Percentiles rank a stretch among this genome's conserved stretches.
phyloP scores from a whole-genome alignment of 2,888 invertebrate species.

The Ormyrus labotus region DNA sequence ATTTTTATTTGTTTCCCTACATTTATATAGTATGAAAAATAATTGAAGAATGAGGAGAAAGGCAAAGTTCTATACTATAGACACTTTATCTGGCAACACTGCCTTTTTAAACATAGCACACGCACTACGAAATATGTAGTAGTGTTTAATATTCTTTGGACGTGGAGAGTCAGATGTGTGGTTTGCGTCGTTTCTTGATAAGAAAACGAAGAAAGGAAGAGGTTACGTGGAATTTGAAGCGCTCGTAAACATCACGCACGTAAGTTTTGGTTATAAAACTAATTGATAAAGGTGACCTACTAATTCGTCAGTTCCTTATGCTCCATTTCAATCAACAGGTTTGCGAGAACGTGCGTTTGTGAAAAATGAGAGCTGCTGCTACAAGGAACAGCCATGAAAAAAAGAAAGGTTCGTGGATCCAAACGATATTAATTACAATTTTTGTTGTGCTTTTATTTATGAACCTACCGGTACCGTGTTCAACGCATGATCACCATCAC shows the following conservation, averaged over 20 bases:
- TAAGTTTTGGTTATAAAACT: slow-evolving; percentile 41
- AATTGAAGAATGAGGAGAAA: not conserved
- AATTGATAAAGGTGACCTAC: slow-evolving; percentile 2
- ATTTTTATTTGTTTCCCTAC: too few species aligned
- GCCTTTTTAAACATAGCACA: slow-evolving; percentile 2
- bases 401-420: slow-evolving; percentile 58
- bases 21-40: too few species aligned
- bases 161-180: slow-evolving; percentile 36
- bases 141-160: not conserved
- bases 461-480: slow-evolving; percentile 70
- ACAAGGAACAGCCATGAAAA: slow-evolving; percentile 31
- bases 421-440: slow-evolving; percentile 60
- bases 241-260: slow-evolving; percentile 47
- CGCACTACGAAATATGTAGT: not conserved
- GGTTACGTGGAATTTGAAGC: slow-evolving; percentile 48
- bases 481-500: slow-evolving; percentile 73
- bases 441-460: slow-evolving; percentile 70
- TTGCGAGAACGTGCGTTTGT: slow-evolving; percentile 20
- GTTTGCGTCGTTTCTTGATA: slow-evolving; percentile 30
- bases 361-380: slow-evolving; percentile 45
- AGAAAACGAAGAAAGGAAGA: slow-evolving; percentile 30
- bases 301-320: slow-evolving; percentile 23
- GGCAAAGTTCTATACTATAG: not conserved
- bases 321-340: slow-evolving; percentile 37
- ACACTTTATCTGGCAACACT: slow-evolving; percentile 16